Conservation (phyloP, 2,113 vertebrate genomes). For the Cichladusa arquata region DNA sequence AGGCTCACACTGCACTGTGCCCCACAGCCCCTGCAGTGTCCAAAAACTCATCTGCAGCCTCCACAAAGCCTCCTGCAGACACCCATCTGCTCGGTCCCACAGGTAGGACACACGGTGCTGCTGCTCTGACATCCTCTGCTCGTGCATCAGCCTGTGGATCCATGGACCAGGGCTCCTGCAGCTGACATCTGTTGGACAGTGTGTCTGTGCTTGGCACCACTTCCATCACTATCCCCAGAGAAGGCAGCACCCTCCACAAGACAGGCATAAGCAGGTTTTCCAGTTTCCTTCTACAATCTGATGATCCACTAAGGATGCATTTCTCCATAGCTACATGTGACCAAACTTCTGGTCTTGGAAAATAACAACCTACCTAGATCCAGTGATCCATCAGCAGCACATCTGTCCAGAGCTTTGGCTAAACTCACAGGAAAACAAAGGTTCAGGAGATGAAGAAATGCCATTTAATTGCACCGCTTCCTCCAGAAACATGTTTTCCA, state of each 20-base stretch:
- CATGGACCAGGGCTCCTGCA: background rate
- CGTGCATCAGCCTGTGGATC: fast-evolving
- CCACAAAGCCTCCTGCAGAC: background rate
- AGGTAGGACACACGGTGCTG: fast-evolving
- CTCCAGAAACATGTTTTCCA: background rate
- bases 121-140: background rate
- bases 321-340: background rate
- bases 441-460: background rate
- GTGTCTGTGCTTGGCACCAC: background rate
- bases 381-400: background rate
- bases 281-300: background rate
- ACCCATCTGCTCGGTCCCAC: fast-evolving
- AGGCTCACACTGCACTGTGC: background rate
- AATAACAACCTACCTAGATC: background rate
- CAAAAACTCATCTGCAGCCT: background rate
- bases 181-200: background rate
- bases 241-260: background rate
- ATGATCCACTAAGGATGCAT: background rate
- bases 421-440: background rate
- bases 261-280: background rate
- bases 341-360: background rate
- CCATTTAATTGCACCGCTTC: background rate
- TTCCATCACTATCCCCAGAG: background rate
- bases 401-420: background rate
- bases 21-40: background rate